phyloP scores from a whole-genome alignment of 2,888 invertebrate genomes.

The Oligia strigilis region DNA sequence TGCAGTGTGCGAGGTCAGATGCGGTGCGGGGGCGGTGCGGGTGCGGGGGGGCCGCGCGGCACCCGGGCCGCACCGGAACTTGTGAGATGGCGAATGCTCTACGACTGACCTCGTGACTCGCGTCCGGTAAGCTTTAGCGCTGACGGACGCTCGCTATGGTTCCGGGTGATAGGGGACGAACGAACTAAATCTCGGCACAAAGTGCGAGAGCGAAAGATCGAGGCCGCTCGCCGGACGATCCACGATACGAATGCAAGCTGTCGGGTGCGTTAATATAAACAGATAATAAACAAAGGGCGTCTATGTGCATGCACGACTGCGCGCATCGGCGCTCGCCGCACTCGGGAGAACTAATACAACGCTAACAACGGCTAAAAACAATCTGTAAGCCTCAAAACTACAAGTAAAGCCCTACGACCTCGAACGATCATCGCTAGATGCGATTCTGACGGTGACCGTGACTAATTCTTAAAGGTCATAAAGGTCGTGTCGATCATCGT shows the following conservation, averaged over 20 bases:
- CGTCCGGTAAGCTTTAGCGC: slow-evolving; percentile 80
- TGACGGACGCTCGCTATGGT: slow-evolving; percentile 83
- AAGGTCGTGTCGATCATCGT: slow-evolving; percentile 86
- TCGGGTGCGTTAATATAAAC: slow-evolving; percentile 90
- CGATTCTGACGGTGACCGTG: slow-evolving; percentile 84
- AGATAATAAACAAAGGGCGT: slow-evolving; percentile 89
- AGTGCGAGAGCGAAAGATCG: slow-evolving; percentile 83
- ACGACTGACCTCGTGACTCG: slow-evolving; percentile 88
- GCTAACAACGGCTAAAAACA: slow-evolving; percentile 91
- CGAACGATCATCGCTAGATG: slow-evolving; percentile 87
- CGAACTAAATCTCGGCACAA: slow-evolving; percentile 80
- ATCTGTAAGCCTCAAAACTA: slow-evolving; percentile 91
- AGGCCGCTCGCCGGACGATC: slow-evolving; percentile 88
- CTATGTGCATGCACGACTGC: slow-evolving; percentile 90
- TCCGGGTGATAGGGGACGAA: slow-evolving; percentile 81
- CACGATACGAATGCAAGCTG: slow-evolving; percentile 89
- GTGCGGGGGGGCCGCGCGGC: slow-evolving; percentile 62
- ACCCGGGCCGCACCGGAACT: slow-evolving; percentile 87
- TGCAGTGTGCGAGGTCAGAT: slow-evolving; percentile 73
- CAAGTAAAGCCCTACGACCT: slow-evolving; percentile 91
- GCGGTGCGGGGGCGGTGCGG: slow-evolving; percentile 65
- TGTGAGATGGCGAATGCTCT: slow-evolving; percentile 91
- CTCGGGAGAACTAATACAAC: slow-evolving; percentile 90
- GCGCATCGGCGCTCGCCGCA: slow-evolving; percentile 89
- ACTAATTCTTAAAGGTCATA: slow-evolving; percentile 82